Evolutionary conservation across 2,113 vertebrate genomes (phyloP).

Genomic region (Macrotus californicus): DNA sequence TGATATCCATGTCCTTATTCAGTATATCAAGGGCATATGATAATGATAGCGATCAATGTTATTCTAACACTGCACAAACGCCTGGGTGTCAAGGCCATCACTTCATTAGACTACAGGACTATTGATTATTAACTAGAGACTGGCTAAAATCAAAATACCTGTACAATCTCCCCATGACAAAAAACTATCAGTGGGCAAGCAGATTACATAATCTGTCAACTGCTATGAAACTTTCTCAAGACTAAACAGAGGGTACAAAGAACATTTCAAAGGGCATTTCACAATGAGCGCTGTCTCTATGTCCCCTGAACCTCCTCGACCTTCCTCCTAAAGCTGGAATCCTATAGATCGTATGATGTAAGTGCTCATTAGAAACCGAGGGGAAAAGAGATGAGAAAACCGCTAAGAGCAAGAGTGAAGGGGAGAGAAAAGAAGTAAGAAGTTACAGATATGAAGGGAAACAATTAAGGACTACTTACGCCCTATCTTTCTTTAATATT

Average conservation of each 20-base stretch:
- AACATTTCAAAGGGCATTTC: neutral
- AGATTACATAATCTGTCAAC: slow-evolving; percentile 74
- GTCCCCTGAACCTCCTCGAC: neutral
- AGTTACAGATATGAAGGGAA: neutral
- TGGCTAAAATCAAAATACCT: slow-evolving; percentile 74
- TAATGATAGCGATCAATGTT: slow-evolving; percentile 83
- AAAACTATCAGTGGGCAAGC: slow-evolving; percentile 67
- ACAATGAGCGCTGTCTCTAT: neutral
- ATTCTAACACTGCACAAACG: slow-evolving; percentile 82
- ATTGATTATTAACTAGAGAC: slow-evolving; percentile 84
- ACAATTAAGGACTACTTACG: neutral
- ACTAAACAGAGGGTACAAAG: neutral
- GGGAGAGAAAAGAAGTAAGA: neutral
- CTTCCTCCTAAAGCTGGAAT: neutral
- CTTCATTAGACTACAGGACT: slow-evolving; percentile 79
- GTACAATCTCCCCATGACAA: slow-evolving; percentile 54
- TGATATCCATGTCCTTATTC: slow-evolving; percentile 75
- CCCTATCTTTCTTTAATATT: neutral
- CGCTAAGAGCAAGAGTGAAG: neutral
- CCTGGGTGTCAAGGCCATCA: slow-evolving; percentile 78
- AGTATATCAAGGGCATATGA: slow-evolving; percentile 83
- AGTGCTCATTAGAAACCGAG: neutral
- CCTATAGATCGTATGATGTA: neutral
- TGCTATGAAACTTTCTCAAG: slow-evolving; percentile 60
- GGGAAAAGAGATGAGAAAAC: neutral